Evolutionary conservation across 2,888 invertebrate genomes (phyloP), one percentile per base, ranked within the genome.

Genomic region (Caenorhabditis plicata): DNA sequence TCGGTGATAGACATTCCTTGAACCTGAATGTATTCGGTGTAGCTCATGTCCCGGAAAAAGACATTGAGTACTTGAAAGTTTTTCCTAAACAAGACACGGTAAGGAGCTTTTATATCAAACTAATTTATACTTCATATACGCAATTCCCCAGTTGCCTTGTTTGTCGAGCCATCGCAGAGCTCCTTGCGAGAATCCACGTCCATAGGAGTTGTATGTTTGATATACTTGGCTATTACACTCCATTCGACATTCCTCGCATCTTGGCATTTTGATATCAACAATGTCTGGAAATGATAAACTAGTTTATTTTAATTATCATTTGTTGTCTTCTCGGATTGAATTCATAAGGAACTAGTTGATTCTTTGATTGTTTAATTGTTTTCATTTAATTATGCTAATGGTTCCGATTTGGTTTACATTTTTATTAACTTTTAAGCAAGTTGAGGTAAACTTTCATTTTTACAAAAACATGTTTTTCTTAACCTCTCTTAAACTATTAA

Each of bases 151-250:
- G 4, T 55, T 38, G 17, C 58, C 50, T 36, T 69, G 60, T 23
- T 65, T 61, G 32, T 58, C 58, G 31, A 74, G 41, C 71, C 72
- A 76, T 27, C 58, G 58, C 27, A 73, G 33, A 7, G 73, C 72
- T n/a, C 73, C 74, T 17, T 62, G 56, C 8, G 68, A 65, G 55
- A 75, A 71, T 2, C 73, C 76, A 31, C 67, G 58, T 26, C 73
- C 69, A 51, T 78, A 78, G 1, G 78, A 78, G 40, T 78, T 78
- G 50, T 64, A 77, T 1, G 74, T 63, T 50, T 77, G 73, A 55
- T 74, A 78, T 5, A 66, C 70, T 53, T 69, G 73, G 35, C 74
- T 63, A 25, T 56, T 55, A 36, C 68, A 68, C 29, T 68, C 68
- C 9, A 68, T 49, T 22, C 50, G 40, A 31, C 64, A 64, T 31